phyloP scores from a whole-genome alignment of 2,113 vertebrate genomes.

The Blennius ocellaris region DNA sequence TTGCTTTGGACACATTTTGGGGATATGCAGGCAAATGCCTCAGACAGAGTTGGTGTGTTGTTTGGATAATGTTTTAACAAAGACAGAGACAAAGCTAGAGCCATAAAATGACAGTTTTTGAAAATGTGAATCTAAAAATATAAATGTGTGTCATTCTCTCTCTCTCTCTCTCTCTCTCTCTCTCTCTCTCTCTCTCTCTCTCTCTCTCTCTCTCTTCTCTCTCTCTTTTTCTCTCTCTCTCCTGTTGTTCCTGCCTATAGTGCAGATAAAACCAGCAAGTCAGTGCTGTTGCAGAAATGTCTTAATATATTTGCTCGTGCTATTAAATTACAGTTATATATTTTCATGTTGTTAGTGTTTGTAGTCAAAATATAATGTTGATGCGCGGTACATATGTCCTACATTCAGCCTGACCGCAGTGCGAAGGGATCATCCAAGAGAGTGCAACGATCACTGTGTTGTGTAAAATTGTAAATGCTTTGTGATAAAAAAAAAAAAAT shows the following conservation, averaged over 20 bases:
- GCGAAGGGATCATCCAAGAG: background rate
- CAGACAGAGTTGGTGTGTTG: constrained; percentile 24
- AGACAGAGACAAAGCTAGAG: constrained; percentile 38
- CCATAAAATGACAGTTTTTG: constrained; percentile 19
- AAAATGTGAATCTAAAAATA: constrained; percentile 68
- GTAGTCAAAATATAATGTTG: constrained; percentile 63
- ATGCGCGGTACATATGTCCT: constrained; percentile 62
- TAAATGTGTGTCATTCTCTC: constrained; percentile 46
- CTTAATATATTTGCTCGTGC: constrained; percentile 78
- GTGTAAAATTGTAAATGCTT: constrained; percentile 23
- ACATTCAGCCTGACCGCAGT: constrained; percentile 42
- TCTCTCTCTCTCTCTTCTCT: too few species aligned
- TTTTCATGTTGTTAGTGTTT: constrained; percentile 56
- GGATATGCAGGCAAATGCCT: constrained; percentile 14
- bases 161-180: background rate
- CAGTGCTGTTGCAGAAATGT: constrained; percentile 72
- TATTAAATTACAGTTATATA: constrained; percentile 58
- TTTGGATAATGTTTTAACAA: constrained; percentile 36
- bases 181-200: too few species aligned
- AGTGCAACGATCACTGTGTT: constrained; percentile 5
- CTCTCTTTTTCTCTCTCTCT: background rate
- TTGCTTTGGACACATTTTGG: constrained; percentile 10
- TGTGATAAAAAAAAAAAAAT: constrained; percentile 13
- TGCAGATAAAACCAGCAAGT: constrained; percentile 64
- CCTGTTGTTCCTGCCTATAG: constrained; percentile 47